Percentiles rank a stretch among this genome's conserved stretches.
Evolutionary conservation across 2,797 vertebrate genomes (phyloP).

Genomic region (Acridotheres tristis): DNA sequence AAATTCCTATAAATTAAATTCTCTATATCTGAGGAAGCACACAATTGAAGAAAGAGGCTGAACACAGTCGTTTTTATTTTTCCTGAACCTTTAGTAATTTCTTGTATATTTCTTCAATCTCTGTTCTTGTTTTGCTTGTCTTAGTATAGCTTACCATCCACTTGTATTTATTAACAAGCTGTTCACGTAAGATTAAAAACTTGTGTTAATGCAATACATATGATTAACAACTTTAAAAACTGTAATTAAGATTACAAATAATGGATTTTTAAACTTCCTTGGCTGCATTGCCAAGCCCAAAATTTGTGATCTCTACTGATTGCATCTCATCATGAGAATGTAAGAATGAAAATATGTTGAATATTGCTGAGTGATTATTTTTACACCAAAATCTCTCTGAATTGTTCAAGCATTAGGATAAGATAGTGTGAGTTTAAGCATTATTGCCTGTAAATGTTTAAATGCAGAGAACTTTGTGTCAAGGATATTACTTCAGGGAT

Average conservation of each 20-base stretch:
- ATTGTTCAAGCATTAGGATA: not conserved
- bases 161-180: not conserved
- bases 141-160: not conserved
- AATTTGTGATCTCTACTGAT: not conserved
- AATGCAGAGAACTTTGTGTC: not conserved
- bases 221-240: not conserved
- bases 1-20: not conserved
- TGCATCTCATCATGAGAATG: not conserved
- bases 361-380: not conserved
- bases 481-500: not conserved
- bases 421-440: not conserved
- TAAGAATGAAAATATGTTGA: not conserved
- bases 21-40: not conserved
- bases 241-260: not conserved
- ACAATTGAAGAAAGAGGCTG: not conserved
- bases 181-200: not conserved
- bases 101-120: not conserved
- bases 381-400: not conserved
- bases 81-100: not conserved
- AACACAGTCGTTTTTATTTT: not conserved
- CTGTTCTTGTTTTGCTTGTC: not conserved
- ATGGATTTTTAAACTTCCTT: not conserved
- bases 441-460: not conserved
- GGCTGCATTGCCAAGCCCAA: not conserved
- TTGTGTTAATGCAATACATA: not conserved